Percentiles rank a stretch among this genome's conserved stretches.
These are phyloP conservation scores for Turnix velox DNA, from an alignment of 2,113 vertebrate genomes.

Conservation along the genomic window DNA sequence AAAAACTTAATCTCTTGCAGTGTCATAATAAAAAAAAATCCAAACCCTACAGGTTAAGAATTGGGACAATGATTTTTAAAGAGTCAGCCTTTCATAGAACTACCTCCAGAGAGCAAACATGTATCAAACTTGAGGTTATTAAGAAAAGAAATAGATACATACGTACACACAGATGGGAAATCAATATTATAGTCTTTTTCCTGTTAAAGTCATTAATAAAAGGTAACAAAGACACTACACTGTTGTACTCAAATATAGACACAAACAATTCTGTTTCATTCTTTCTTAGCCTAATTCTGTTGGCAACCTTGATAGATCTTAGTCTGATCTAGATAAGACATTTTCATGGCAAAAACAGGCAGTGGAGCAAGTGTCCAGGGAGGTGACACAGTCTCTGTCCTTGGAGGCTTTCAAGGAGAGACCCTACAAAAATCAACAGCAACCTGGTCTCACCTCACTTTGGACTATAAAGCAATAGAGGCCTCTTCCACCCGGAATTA, in stretches of 20 bases:
- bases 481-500: not conserved
- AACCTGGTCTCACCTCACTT: not conserved
- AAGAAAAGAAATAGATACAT: not conserved
- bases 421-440: not conserved
- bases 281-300: not conserved
- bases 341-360: fast-evolving
- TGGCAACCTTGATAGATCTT: too few species aligned
- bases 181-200: not conserved
- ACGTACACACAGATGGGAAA: not conserved
- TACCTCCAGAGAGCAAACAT: not conserved
- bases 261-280: not conserved
- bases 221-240: not conserved
- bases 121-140: not conserved
- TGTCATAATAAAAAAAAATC: not conserved
- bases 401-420: not conserved
- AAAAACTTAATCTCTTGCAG: not conserved
- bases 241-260: not conserved
- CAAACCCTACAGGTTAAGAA: not conserved
- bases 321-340: too few species aligned
- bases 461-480: not conserved
- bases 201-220: not conserved
- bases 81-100: not conserved
- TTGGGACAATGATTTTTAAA: not conserved
- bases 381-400: not conserved
- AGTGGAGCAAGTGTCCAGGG: not conserved